Base-by-base conservation (phyloP, 2,113 vertebrate species). In the Murina feae region DNA sequence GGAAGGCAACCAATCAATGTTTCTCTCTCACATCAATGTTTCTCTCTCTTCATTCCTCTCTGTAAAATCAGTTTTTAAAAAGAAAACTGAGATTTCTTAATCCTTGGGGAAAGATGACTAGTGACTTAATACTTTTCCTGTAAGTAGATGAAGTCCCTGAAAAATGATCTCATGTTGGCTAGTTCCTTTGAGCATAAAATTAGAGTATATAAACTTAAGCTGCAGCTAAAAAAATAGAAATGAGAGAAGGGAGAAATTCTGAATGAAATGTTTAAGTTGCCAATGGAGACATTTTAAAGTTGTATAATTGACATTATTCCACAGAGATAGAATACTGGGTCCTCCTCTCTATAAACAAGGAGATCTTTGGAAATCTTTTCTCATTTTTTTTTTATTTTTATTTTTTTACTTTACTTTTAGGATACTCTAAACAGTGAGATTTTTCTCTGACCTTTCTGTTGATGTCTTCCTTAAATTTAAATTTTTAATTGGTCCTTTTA, bases 311-410 rank as follows among this genome's bases (percentile, higher is more conserved):
- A 90, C 85, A 86, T 68, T 69, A 39, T 72, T 84, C 53, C 76
- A 72, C 47, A 55, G 68, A 51, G 35, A 5, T 92, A 13, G 47
- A 87, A 86, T 84, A 42, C 5, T 7, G 6, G 30, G 21, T 76
- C 35, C 14, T 91, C 21, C 3, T 58, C 60, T 85, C 68, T 81
- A 23, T 87, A 84, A 51, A 58, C 9, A 78, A 60, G 17, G 21
- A 82, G 16, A 89, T 39, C 81, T 90, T 94, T 91, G 53, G 42
- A 87, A 92, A 44, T 69, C 58, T 92, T 93, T 94, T 84, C 42
- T 10, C 28, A 16, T 10, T 86, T 18, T 84, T 65, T 69, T n/a
- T 13, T 78, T 39, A 11, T 81, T n/a, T n/a, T n/a, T n/a, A n/a
- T 18, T 75, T 13, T 78, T 39, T 18, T 81, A 35, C 44, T 91